Conservation (phyloP, 2,113 vertebrate genomes). For the Neomonachus schauinslandi region DNA sequence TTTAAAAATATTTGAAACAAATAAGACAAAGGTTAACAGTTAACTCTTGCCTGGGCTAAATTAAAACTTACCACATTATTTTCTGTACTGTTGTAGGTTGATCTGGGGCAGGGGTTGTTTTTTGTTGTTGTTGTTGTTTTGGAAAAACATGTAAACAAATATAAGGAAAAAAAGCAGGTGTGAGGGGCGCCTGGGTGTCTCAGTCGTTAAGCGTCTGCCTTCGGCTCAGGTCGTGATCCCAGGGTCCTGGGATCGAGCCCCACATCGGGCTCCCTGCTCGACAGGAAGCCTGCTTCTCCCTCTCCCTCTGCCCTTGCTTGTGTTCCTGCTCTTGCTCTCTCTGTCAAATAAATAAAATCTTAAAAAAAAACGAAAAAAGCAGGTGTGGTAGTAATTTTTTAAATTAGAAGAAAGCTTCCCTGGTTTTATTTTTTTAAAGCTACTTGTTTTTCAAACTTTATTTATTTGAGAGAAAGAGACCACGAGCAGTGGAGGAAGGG, state of each 20-base stretch:
- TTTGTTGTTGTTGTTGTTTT: background rate
- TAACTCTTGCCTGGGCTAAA: background rate
- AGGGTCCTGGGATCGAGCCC: too few relatives aligned
- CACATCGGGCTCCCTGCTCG: too few relatives aligned
- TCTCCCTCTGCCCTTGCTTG: too few relatives aligned
- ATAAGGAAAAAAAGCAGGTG: background rate
- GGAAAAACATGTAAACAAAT: background rate
- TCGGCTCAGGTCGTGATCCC: too few relatives aligned
- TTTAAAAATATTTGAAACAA: background rate
- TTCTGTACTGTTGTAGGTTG: background rate
- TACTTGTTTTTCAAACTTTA: background rate
- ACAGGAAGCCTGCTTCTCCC: too few relatives aligned
- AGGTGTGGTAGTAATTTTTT: background rate
- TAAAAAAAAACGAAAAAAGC: background rate
- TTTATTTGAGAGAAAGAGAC: background rate
- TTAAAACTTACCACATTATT: background rate
- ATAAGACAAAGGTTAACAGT: background rate
- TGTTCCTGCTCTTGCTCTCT: too few relatives aligned
- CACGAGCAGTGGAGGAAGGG: background rate
- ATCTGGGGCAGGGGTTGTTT: background rate
- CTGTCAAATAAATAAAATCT: too few relatives aligned
- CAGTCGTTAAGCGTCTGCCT: too few relatives aligned
- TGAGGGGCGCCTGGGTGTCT: background rate
- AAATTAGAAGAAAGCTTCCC: background rate
- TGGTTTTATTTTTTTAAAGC: background rate